phyloP scores from a whole-genome alignment of 30 jellyfish, hydroid and myxozoan genomes.

The Phacellophora camtschatica region DNA sequence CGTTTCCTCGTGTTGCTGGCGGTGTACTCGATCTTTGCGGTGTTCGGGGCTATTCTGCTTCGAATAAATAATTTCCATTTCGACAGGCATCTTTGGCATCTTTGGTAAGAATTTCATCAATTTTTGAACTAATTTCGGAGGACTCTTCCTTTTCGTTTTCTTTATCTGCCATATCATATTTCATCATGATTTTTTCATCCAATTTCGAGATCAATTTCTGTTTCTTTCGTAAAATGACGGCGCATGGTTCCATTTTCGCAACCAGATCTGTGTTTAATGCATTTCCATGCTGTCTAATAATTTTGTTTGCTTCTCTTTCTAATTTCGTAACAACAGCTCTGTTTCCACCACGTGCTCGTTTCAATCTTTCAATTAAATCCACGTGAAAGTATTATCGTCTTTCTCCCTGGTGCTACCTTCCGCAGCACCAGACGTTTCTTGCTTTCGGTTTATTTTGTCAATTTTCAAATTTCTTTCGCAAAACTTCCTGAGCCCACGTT shows the following conservation, averaged over 20 bases:
- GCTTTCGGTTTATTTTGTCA: too few species aligned
- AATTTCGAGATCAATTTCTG: neutral
- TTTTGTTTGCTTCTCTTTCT: neutral
- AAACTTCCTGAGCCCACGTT: neutral
- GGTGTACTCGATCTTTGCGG: too few species aligned
- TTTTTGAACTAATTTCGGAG: neutral
- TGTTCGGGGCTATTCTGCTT: neutral
- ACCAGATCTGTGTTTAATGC: neutral
- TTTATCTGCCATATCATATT: conserved; percentile 11
- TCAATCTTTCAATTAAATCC: neutral
- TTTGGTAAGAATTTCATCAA: neutral
- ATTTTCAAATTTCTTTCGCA: too few species aligned
- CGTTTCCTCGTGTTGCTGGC: too few species aligned
- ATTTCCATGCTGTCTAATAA: neutral
- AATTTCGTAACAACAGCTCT: conserved; percentile 25
- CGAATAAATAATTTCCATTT: neutral
- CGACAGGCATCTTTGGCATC: neutral
- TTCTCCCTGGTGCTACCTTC: neutral
- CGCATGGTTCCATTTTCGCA: conserved; percentile 25
- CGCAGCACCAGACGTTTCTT: neutral
- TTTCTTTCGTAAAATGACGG: neutral
- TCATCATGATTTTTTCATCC: conserved; percentile 20
- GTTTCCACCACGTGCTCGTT: conserved; percentile 22
- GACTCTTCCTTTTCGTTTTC: conserved; percentile 48
- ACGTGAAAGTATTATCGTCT: too few species aligned